Conservation (phyloP, 1,140 invertebrate species). For the Andrena cerasifolii region DNA sequence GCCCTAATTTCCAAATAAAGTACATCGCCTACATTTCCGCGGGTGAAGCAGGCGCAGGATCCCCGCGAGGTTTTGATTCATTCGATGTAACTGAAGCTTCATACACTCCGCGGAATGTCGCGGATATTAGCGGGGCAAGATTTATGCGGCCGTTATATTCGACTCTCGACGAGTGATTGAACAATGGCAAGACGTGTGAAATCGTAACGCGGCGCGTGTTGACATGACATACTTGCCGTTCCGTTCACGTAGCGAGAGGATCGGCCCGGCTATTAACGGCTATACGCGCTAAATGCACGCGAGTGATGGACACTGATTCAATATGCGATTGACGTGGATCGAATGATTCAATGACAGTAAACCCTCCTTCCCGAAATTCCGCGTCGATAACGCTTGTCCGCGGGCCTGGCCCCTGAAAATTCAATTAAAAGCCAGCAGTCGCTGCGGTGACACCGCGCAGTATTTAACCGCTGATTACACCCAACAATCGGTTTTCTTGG, state of each 20-base stretch:
- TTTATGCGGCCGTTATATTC: constrained; percentile 5
- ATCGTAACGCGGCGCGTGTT: constrained; percentile 55
- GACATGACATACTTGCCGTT: constrained; percentile 66
- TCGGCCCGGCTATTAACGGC: constrained; percentile 63
- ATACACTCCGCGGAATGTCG: too few relatives aligned
- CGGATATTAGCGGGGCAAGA: constrained; percentile 3
- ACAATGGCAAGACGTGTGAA: constrained; percentile 52
- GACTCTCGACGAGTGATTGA: constrained; percentile 33
- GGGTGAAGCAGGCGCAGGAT: too few relatives aligned
- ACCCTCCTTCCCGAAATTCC: constrained; percentile 54
- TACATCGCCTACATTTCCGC: too few relatives aligned
- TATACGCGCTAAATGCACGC: constrained; percentile 54
- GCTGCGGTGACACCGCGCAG: not conserved
- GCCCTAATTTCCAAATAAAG: too few relatives aligned
- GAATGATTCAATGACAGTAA: constrained; percentile 69
- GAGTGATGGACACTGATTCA: constrained; percentile 68
- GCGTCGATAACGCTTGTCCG: constrained; percentile 36
- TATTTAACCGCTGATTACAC: not conserved
- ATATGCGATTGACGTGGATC: constrained; percentile 67
- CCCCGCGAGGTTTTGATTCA: not conserved
- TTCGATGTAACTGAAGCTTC: not conserved
- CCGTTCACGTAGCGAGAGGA: constrained; percentile 64
- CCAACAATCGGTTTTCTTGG: not conserved
- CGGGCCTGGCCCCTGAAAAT: constrained; percentile 51
- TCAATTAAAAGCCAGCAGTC: constrained; percentile 56